These are phyloP conservation scores for Argyresthia goedartella DNA, from an alignment of 2,888 invertebrate genomes.

Conservation along the genomic window DNA sequence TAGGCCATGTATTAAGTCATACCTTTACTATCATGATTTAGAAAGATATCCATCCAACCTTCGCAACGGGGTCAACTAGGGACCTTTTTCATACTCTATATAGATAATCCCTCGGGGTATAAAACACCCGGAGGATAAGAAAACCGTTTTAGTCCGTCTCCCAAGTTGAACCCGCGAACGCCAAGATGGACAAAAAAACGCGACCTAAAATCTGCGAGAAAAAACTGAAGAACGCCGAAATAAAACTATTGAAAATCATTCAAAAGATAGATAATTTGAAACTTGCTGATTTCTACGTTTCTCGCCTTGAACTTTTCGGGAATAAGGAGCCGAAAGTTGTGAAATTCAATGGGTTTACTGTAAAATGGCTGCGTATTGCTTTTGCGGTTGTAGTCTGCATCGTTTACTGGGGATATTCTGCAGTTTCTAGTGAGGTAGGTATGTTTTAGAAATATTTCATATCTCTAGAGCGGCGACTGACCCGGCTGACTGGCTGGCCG, in stretches of 20 bases:
- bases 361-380: neutral
- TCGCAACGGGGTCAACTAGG: too few relatives aligned
- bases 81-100: too few relatives aligned
- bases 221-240: slow-evolving; percentile 43
- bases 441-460: neutral
- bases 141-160: slow-evolving; percentile 20
- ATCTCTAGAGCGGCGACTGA: neutral
- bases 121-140: slow-evolving; percentile 20
- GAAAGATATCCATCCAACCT: too few relatives aligned
- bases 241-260: slow-evolving; percentile 43
- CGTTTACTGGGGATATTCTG: slow-evolving; percentile 21
- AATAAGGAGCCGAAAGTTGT: neutral
- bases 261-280: slow-evolving; percentile 41
- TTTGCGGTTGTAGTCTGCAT: neutral
- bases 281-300: slow-evolving; percentile 30
- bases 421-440: slow-evolving; percentile 21
- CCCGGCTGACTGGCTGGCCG: neutral
- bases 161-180: neutral
- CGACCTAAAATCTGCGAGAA: slow-evolving; percentile 35
- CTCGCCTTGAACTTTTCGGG: slow-evolving; percentile 24
- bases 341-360: neutral
- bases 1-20: too few relatives aligned
- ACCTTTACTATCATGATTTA: too few relatives aligned
- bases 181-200: neutral
- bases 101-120: slow-evolving; percentile 16